These are phyloP conservation scores for Heliconius sara DNA, from an alignment of 2,888 invertebrate genomes.

Conservation along the genomic window DNA sequence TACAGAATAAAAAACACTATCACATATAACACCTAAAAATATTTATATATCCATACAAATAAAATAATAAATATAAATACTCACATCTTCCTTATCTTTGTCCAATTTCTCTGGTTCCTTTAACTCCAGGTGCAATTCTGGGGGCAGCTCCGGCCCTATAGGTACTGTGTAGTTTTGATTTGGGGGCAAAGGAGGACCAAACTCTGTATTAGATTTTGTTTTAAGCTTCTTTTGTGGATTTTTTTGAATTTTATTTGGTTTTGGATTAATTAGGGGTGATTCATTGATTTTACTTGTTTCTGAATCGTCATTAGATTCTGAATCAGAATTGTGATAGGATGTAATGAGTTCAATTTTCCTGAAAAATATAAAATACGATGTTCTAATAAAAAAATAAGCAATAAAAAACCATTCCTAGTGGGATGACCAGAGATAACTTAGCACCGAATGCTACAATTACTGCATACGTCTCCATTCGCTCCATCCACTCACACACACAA, in stretches of 20 bases:
- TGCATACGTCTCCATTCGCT: too few species aligned
- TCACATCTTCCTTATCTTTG: slow-evolving; percentile 57
- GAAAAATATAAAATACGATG: slow-evolving; percentile 48
- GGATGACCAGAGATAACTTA: too few species aligned
- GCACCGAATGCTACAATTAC: too few species aligned
- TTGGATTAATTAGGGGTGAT: slow-evolving; percentile 36
- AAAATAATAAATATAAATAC: not conserved
- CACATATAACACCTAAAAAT: not conserved
- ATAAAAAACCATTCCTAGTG: too few species aligned
- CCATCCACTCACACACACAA: too few species aligned
- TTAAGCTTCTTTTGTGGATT: slow-evolving; percentile 63
- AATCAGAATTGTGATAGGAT: slow-evolving; percentile 82
- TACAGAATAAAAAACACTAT: not conserved
- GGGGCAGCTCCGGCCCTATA: slow-evolving; percentile 75
- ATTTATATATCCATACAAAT: too few species aligned
- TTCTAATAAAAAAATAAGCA: too few species aligned
- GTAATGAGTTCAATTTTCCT: slow-evolving; percentile 85
- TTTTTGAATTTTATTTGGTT: slow-evolving; percentile 52
- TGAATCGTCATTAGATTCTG: slow-evolving; percentile 80
- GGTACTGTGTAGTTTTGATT: slow-evolving; percentile 67
- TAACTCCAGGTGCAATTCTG: slow-evolving; percentile 49
- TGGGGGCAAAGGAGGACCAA: slow-evolving; percentile 70
- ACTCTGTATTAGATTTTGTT: slow-evolving; percentile 60
- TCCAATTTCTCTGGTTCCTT: slow-evolving; percentile 52
- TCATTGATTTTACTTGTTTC: slow-evolving; percentile 55